Percentiles rank a stretch among this genome's conserved stretches.
These are phyloP conservation scores for Dione vanillae DNA, from an alignment of 2,888 invertebrate genomes.

Conservation along the genomic window DNA sequence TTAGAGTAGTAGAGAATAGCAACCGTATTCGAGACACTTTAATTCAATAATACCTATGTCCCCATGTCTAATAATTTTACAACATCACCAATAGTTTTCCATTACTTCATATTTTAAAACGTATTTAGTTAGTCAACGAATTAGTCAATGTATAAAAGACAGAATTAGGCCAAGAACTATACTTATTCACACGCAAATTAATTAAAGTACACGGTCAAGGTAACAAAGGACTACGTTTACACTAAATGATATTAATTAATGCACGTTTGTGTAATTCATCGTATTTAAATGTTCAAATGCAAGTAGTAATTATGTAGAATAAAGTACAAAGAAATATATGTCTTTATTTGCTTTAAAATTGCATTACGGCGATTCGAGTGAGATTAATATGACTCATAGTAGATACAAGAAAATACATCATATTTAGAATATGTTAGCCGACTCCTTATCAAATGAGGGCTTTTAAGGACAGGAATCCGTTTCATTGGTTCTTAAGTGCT, in stretches of 20 bases:
- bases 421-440: slow-evolving; percentile 10
- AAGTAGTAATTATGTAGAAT: background rate
- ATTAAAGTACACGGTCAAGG: background rate
- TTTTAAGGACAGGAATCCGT: slow-evolving; percentile 21
- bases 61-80: too few species aligned
- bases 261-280: background rate
- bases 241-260: background rate
- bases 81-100: too few species aligned
- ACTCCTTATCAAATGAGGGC: slow-evolving; percentile 24
- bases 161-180: background rate
- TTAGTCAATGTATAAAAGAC: background rate
- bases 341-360: background rate
- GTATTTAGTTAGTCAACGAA: too few species aligned
- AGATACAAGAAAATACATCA: slow-evolving; percentile 16
- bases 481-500: slow-evolving; percentile 32
- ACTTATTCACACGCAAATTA: background rate
- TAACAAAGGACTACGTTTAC: background rate
- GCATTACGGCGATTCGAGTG: background rate
- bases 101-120: background rate
- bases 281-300: slow-evolving; percentile 5
- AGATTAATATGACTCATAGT: slow-evolving; percentile 13
- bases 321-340: background rate
- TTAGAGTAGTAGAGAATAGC: too few species aligned
- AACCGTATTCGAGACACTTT: too few species aligned
- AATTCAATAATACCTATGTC: too few species aligned